Evolutionary conservation across 2,888 invertebrate genomes (phyloP).

Genomic region (Sipunculus nudus): DNA sequence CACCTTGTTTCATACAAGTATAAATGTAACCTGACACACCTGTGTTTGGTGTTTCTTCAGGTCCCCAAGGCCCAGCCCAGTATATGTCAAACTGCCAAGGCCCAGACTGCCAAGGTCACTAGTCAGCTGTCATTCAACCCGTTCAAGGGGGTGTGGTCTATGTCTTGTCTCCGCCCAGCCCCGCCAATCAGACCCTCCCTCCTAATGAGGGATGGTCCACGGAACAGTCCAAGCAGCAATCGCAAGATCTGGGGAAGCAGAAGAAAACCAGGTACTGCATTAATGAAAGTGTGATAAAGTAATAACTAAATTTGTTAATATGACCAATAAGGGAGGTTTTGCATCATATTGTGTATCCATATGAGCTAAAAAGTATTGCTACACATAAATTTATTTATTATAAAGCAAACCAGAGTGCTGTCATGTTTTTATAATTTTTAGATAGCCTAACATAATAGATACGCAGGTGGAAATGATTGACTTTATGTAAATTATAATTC

Average conservation of each 20-base stretch:
- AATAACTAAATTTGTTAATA: no score
- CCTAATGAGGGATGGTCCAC: slow-evolving; percentile 51
- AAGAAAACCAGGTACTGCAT: slow-evolving; percentile 36
- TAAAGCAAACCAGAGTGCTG: no score
- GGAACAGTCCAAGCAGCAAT: slow-evolving; percentile 52
- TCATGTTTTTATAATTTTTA: no score
- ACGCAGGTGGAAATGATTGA: no score
- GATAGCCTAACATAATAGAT: no score
- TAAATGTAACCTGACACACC: background rate
- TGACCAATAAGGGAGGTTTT: no score
- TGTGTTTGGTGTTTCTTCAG: slow-evolving; percentile 40
- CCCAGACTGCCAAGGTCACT: slow-evolving; percentile 56
- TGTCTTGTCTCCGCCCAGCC: slow-evolving; percentile 86
- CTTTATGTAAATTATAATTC: no score
- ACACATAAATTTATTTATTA: no score
- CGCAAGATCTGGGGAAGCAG: slow-evolving; percentile 29
- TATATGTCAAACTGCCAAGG: slow-evolving; percentile 53
- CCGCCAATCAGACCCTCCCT: slow-evolving; percentile 84
- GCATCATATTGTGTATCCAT: no score
- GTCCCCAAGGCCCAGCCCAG: slow-evolving; percentile 58
- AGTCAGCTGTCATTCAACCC: slow-evolving; percentile 37
- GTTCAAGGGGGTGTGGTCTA: slow-evolving; percentile 66
- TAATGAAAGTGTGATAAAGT: no score
- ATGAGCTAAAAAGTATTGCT: no score
- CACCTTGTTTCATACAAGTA: no score